A percentile compares a stretch with the other conserved stretches of the same genome.
Conservation (phyloP, 1,140 invertebrate species). For the Grapholita molesta region DNA sequence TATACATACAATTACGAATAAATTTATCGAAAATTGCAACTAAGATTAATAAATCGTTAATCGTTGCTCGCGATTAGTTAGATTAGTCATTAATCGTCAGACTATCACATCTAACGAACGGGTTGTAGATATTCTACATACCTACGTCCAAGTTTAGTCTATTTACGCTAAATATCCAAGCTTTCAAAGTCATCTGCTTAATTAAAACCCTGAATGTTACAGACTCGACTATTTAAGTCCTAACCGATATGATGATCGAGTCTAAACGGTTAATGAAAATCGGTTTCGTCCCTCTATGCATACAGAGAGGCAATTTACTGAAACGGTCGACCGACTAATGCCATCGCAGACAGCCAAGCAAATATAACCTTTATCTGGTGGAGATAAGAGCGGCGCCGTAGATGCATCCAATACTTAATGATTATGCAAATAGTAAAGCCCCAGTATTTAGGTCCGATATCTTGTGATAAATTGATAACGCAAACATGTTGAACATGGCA, state of each 20-base stretch:
- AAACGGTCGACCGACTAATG: slow-evolving; percentile 60
- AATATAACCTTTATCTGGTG: slow-evolving; percentile 28
- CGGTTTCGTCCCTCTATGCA: slow-evolving; percentile 64
- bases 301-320: slow-evolving; percentile 70
- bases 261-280: slow-evolving; percentile 68
- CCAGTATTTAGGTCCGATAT: slow-evolving; percentile 47
- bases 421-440: slow-evolving; percentile 61
- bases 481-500: slow-evolving; percentile 18
- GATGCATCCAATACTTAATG: slow-evolving; percentile 55
- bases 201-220: slow-evolving; percentile 50
- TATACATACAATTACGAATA: too few relatives aligned
- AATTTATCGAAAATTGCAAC: too few relatives aligned
- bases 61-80: too few relatives aligned
- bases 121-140: background rate
- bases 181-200: slow-evolving; percentile 47
- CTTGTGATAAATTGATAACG: slow-evolving; percentile 51
- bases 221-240: slow-evolving; percentile 18
- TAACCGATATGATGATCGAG: slow-evolving; percentile 38
- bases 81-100: too few relatives aligned
- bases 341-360: slow-evolving; percentile 1
- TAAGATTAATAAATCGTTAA: too few relatives aligned
- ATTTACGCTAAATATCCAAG: slow-evolving; percentile 45
- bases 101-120: too few relatives aligned
- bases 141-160: slow-evolving; percentile 32
- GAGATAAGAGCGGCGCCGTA: slow-evolving; percentile 19